These are phyloP conservation scores for Ectropis crepuscularia DNA, from an alignment of 2,888 invertebrate genomes.

Conservation along the genomic window DNA sequence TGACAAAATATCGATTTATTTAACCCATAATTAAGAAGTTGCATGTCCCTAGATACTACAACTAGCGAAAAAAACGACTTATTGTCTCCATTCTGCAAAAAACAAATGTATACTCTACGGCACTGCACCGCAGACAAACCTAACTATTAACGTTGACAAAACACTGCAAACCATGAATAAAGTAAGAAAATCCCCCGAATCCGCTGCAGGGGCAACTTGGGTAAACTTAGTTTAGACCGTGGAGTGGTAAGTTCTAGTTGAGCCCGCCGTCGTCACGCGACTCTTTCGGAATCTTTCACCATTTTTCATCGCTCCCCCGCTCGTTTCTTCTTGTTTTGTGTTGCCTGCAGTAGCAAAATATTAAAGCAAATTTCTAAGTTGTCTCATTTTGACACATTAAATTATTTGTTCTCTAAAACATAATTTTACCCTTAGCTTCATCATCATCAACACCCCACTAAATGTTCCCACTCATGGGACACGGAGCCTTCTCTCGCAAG, in stretches of 20 bases:
- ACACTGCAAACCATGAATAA: constrained; percentile 18
- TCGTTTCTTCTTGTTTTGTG: constrained; percentile 24
- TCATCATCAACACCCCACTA: too few relatives aligned
- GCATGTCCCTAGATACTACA: too few relatives aligned
- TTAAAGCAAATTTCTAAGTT: neutral
- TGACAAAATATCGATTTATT: too few relatives aligned
- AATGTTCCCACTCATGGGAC: too few relatives aligned
- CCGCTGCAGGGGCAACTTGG: constrained; percentile 41
- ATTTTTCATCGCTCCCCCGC: constrained; percentile 29
- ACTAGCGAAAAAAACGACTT: too few relatives aligned
- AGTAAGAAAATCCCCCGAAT: constrained; percentile 41
- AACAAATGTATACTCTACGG: neutral
- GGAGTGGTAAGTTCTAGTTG: constrained; percentile 36
- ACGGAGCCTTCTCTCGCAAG: too few relatives aligned
- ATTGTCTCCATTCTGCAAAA: too few relatives aligned
- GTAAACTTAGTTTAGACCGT: constrained; percentile 38
- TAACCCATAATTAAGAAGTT: too few relatives aligned
- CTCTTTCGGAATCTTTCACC: constrained; percentile 23
- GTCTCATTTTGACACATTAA: too few relatives aligned
- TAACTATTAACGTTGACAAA: constrained; percentile 8
- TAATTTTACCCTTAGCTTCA: too few relatives aligned
- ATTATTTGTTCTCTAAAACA: too few relatives aligned
- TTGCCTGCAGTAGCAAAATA: constrained; percentile 3
- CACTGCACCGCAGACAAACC: neutral
- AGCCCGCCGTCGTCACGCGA: constrained; percentile 35